Percentiles rank a stretch among this genome's conserved stretches.
phyloP scores from a whole-genome alignment of 2,113 vertebrate genomes.

The Cygnus buccinator region DNA sequence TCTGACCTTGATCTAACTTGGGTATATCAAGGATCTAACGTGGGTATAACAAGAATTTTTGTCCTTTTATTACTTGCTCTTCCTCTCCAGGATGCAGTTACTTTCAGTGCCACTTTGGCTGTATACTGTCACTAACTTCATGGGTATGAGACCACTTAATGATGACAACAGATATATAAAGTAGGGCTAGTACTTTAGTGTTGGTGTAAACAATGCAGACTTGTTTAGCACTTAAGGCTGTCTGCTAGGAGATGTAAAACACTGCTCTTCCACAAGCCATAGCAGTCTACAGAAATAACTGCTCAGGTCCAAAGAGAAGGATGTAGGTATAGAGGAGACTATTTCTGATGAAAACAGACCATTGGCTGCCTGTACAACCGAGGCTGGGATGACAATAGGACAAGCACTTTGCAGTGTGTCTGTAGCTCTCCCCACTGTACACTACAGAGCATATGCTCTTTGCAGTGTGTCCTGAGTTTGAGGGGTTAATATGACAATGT shows the following conservation, averaged over 20 bases:
- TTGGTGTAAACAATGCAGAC: neutral
- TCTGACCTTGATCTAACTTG: neutral
- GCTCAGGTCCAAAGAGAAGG: neutral
- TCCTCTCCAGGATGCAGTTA: neutral
- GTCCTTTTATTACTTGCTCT: neutral
- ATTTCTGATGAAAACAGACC: neutral
- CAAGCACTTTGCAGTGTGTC: neutral
- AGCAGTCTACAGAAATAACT: neutral
- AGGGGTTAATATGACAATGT: slow-evolving; percentile 16
- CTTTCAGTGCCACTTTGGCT: neutral
- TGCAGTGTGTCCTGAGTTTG: neutral
- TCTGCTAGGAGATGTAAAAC: neutral
- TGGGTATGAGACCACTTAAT: neutral
- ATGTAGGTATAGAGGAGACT: neutral
- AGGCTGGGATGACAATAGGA: neutral
- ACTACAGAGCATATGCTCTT: neutral
- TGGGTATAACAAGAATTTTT: neutral
- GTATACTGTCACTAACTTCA: neutral
- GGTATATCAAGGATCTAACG: neutral
- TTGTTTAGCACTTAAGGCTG: neutral
- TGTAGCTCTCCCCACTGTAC: neutral
- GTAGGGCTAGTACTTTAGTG: neutral
- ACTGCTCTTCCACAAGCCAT: neutral
- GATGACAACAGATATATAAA: neutral
- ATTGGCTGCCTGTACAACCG: neutral